A percentile compares a stretch with the other conserved stretches of the same genome.
Conservation (phyloP, 2,797 vertebrate species). For the Sphenopsis melanotis region DNA sequence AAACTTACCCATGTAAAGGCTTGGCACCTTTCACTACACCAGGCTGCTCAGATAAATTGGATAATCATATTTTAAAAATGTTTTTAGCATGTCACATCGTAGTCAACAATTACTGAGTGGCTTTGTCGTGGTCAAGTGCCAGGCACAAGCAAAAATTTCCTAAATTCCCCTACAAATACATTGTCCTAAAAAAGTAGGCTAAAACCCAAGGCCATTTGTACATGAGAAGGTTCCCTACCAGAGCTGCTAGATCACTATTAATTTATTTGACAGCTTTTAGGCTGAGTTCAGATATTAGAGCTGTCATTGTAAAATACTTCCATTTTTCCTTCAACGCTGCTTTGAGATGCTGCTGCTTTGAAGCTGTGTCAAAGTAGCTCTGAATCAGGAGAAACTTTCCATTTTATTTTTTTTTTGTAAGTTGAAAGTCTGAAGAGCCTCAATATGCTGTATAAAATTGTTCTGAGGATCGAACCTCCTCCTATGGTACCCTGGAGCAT, state of each 20-base stretch:
- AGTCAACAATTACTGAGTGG: neutral
- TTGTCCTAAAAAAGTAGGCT: neutral
- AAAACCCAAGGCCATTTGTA: neutral
- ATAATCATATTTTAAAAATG: neutral
- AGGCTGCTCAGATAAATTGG: neutral
- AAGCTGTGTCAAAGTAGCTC: constrained; percentile 45
- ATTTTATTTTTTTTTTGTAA: neutral
- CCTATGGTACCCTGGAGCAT: constrained; percentile 25
- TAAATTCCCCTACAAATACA: neutral
- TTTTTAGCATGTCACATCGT: rapidly evolving
- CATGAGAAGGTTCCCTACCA: neutral
- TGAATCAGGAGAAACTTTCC: constrained; percentile 39
- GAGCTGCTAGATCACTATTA: constrained; percentile 1
- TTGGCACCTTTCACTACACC: neutral
- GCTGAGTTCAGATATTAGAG: constrained; percentile 12
- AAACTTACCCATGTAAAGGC: neutral
- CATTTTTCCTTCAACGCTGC: neutral
- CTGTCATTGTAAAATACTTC: constrained; percentile 37
- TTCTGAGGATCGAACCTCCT: constrained; percentile 47
- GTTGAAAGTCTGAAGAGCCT: constrained; percentile 50
- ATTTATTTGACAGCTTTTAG: constrained; percentile 46
- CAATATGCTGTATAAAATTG: constrained; percentile 36
- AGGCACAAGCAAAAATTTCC: neutral
- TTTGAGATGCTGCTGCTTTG: constrained; percentile 48
- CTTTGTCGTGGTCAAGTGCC: rapidly evolving